Base-by-base conservation (phyloP, 2,888 invertebrate species). In the Eristalis tenax region DNA sequence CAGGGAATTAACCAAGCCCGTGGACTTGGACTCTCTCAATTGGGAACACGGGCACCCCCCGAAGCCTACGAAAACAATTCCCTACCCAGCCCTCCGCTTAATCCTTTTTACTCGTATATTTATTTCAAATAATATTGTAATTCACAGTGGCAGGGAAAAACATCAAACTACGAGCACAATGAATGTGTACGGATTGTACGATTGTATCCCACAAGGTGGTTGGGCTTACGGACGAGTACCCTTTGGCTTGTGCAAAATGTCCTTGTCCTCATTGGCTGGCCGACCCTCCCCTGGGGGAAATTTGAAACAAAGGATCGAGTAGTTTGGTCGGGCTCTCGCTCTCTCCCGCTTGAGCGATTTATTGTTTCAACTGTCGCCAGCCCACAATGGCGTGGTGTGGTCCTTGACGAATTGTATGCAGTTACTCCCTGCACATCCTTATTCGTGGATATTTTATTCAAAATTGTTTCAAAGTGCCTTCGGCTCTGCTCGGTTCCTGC, bases 311-410 rank as follows among this genome's bases (percentile, higher is more conserved):
- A 73, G 76, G 87, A 83, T 75, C 79, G 73, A 87, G 79, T 80
- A 83, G 75, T 83, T 75, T 26, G 59, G 79, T 59, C 23, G 59
- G 6, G 22, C 59, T 76, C 70, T 26, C 26, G 8, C 50, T 70
- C 57, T 70, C 15, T 56, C 22, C n/a, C 18, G n/a, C n/a, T 50
- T n/a, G 18, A 50, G 18, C 74, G 65, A 68, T 79, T 75, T 63
- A 86, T 87, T 87, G 87, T 87, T 87, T 87, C 83, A 79, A 80
- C 83, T 87, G 87, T 83, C 87, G 64, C 63, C 63, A 32, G 76
- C 65, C 50, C 69, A 83, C 79, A 87, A 87, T 80, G 80, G 79
- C 76, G 43, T 70, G 80, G 63, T 13, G 76, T 28, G 28, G 65
- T 69, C 75, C 80, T 83, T 73, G 76, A 76, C 71, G 75, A 79